Evolutionary conservation across 1,140 invertebrate species (phyloP).

Genomic region (Tetragonula clypearis): DNA sequence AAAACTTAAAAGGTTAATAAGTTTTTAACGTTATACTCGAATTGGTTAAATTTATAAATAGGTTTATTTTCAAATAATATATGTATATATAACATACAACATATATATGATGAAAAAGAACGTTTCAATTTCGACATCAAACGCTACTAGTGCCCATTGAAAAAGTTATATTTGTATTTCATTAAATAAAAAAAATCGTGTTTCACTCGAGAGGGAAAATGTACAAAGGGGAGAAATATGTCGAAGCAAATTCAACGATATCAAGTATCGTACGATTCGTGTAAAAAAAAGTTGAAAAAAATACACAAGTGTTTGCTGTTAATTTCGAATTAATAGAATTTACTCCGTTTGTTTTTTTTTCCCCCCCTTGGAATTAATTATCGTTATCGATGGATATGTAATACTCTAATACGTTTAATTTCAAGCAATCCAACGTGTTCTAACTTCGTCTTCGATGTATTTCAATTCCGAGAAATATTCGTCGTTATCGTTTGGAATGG

Average conservation of each 20-base stretch:
- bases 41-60: background rate
- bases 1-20: background rate
- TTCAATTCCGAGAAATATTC: no score
- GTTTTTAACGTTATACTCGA: background rate
- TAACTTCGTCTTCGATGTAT: no score
- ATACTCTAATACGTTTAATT: no score
- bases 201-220: background rate
- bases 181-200: background rate
- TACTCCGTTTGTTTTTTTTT: background rate
- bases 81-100: background rate
- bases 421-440: no score
- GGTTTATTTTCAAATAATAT: background rate
- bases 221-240: background rate
- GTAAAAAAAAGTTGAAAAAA: background rate
- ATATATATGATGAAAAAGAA: background rate
- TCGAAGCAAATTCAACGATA: background rate
- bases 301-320: background rate
- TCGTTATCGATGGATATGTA: no score
- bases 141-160: background rate
- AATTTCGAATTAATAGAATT: background rate
- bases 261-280: background rate
- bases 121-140: background rate
- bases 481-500: no score
- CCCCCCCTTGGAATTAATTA: background rate
- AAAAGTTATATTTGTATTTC: background rate